Base-by-base conservation (phyloP, 2,797 vertebrate species). In the Emydoidea blandingii region DNA sequence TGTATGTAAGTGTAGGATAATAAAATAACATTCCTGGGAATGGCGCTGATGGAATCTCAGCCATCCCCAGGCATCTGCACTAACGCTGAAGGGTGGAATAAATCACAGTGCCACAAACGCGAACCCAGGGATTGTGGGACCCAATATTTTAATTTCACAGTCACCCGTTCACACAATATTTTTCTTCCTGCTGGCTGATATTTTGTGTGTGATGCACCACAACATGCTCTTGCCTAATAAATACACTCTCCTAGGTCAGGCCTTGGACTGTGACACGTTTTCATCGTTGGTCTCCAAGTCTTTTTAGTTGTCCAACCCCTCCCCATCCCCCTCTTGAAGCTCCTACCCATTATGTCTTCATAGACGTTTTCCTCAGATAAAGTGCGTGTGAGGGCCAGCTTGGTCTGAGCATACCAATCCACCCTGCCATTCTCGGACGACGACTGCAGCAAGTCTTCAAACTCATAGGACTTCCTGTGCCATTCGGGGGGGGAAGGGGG, bases 281-380 rank as follows among this genome's bases (percentile, higher is more conserved):
- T 78, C 5, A 78, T 68, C 84, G 84, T 41, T 1, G 84, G 83
- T 81, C 56, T 83, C 56, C 0, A 1, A 95, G 34, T 3, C 83
- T 85, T 44, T 79, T 68, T 34, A 56, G 86, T 27, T 41, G 59
- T 49, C 10, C 78, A 83, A 62, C 5, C 16, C 3, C 5, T 31
- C 79, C 52, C 44, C 76, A 76, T 68, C 8, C 52, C 59, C 50
- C 18, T 25, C 8, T 4, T 53, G 44, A 16, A 81, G 47, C 1
- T 94, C 98, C 98, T 98, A 99, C 99, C 99, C 96, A 99, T 98
- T 92, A 99, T 99, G 97, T 99, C 99, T 96, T 99, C 99, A 2
- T 99, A 99, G 98, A 99, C 98, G 82, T 99, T 99, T 97, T 99
- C 99, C 95, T 99, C 99, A 3, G 99, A 99, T 99, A 99, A 99